phyloP scores from a whole-genome alignment of 2,888 invertebrate species.

The Megaustenia siamemsis region DNA sequence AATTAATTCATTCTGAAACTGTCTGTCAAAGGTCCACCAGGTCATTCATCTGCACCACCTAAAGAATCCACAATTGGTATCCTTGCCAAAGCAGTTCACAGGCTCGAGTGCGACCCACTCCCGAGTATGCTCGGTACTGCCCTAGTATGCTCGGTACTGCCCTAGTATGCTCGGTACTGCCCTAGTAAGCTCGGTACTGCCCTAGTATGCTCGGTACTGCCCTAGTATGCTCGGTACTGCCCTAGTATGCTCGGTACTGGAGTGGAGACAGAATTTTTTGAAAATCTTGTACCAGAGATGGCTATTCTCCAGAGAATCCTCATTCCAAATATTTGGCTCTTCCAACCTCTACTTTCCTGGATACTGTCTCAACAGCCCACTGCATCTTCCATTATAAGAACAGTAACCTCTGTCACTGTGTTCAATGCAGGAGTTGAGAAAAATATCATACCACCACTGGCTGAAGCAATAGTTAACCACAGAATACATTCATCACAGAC shows the following conservation, averaged over 20 bases:
- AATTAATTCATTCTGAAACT: slow-evolving; percentile 78
- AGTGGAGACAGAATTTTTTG: slow-evolving; percentile 79
- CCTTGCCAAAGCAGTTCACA: slow-evolving; percentile 80
- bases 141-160: no score
- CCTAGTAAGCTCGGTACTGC: no score
- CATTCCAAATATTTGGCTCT: slow-evolving; percentile 81
- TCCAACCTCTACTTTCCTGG: slow-evolving; percentile 78
- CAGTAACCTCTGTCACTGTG: slow-evolving; percentile 82
- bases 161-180: no score
- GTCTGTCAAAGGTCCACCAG: slow-evolving; percentile 77
- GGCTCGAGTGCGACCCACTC: slow-evolving; percentile 80
- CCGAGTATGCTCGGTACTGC: no score
- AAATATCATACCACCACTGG: slow-evolving; percentile 81
- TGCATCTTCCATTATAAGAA: slow-evolving; percentile 80
- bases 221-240: no score
- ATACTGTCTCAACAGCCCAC: slow-evolving; percentile 76
- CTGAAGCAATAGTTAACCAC: slow-evolving; percentile 81
- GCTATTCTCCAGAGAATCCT: slow-evolving; percentile 67
- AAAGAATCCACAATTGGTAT: slow-evolving; percentile 81
- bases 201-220: no score
- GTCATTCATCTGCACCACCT: slow-evolving; percentile 82
- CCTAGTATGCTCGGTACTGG: slow-evolving; percentile 81
- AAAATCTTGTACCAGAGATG: slow-evolving; percentile 79
- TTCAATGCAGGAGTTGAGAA: slow-evolving; percentile 82
- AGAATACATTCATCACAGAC: slow-evolving; percentile 81